A percentile compares a stretch with the other conserved stretches of the same genome.
Evolutionary conservation across 1,140 invertebrate genomes (phyloP).

Genomic region (Scaptomyza graminum): DNA sequence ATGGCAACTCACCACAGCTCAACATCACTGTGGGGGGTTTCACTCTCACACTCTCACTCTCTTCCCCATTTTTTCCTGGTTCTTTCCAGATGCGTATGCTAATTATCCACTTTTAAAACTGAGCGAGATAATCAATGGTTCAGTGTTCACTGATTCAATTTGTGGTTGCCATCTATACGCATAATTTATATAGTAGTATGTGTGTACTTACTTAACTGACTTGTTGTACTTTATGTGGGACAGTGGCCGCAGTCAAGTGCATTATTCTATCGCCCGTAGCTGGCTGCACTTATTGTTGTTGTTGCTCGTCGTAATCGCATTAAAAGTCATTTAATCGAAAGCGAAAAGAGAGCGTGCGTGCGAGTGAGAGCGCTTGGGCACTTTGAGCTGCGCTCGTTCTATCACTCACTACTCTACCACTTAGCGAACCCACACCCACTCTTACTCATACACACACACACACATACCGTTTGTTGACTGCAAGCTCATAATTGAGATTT

Average conservation of each 20-base stretch:
- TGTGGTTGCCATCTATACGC: conserved; percentile 64
- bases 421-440: background rate
- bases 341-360: conserved; percentile 50
- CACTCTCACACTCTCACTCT: background rate
- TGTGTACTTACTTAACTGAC: conserved; percentile 7
- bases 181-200: conserved; percentile 36
- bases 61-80: background rate
- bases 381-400: background rate
- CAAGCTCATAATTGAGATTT: conserved; percentile 78
- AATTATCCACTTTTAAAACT: conserved; percentile 68
- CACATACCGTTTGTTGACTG: conserved; percentile 35
- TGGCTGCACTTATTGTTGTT: conserved; percentile 23
- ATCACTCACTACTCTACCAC: conserved; percentile 3
- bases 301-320: conserved; percentile 71
- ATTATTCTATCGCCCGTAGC: conserved; percentile 55
- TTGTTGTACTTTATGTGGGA: conserved; percentile 53
- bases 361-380: background rate
- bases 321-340: conserved; percentile 81
- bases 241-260: conserved; percentile 63
- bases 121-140: conserved; percentile 38
- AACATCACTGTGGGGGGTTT: conserved; percentile 30
- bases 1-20: conserved; percentile 32
- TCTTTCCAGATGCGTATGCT: conserved; percentile 54
- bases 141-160: conserved; percentile 73
- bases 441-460: background rate